Percentiles rank a stretch among this genome's conserved stretches.
phyloP scores from a whole-genome alignment of 2,797 vertebrate species.

The Babyrousa celebensis region DNA sequence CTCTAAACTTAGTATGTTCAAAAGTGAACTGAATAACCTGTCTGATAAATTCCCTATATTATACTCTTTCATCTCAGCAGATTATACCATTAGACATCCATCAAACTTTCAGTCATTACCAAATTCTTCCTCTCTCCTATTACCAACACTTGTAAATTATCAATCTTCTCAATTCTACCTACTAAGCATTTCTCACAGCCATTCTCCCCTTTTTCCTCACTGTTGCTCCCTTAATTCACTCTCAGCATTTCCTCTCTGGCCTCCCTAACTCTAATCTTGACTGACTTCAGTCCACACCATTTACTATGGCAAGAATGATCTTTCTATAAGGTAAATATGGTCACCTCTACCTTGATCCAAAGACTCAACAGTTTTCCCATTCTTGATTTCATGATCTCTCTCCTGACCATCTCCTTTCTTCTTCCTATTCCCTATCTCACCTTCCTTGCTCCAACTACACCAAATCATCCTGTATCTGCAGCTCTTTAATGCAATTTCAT shows the following conservation, averaged over 20 bases:
- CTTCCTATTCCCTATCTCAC: neutral
- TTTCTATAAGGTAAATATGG: neutral
- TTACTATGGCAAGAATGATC: neutral
- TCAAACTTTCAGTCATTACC: neutral
- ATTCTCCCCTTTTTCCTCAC: neutral
- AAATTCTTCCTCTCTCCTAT: constrained; percentile 15
- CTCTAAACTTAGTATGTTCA: constrained; percentile 1
- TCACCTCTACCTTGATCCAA: neutral
- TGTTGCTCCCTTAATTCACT: neutral
- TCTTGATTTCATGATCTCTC: neutral
- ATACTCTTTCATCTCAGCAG: neutral
- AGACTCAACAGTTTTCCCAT: neutral
- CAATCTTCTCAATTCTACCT: neutral
- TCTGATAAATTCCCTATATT: neutral
- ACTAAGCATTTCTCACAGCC: neutral
- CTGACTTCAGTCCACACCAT: neutral
- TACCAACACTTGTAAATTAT: neutral
- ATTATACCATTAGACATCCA: neutral
- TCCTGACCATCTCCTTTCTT: neutral
- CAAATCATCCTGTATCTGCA: neutral
- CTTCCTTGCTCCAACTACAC: neutral
- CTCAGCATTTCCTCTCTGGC: neutral
- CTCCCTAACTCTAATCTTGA: neutral
- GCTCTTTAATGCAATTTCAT: neutral
- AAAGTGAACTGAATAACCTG: constrained; percentile 33